phyloP scores from a whole-genome alignment of 2,888 invertebrate species.

The Schizaphis graminum region DNA sequence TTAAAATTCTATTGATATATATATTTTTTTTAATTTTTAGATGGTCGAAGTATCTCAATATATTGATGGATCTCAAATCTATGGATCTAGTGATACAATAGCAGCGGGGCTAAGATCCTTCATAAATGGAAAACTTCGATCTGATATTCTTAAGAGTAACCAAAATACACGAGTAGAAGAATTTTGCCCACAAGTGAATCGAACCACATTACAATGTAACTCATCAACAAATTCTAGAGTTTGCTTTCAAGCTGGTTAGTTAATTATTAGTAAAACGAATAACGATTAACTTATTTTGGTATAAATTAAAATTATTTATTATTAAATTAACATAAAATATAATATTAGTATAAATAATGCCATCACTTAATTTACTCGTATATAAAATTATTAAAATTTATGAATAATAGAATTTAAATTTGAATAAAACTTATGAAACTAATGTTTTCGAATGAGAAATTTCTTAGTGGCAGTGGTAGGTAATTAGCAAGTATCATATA shows the following conservation, averaged over 20 bases:
- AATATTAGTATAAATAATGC: too few species aligned
- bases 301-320: too few species aligned
- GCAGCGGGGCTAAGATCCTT: conserved; percentile 48
- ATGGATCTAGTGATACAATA: conserved; percentile 53
- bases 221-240: conserved; percentile 38
- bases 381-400: not conserved
- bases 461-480: not conserved
- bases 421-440: not conserved
- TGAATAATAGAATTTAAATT: not conserved
- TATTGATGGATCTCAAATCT: conserved; percentile 63
- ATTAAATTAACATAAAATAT: not conserved
- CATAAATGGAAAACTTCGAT: conserved; percentile 53
- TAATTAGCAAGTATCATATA: not conserved
- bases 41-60: conserved; percentile 59
- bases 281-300: too few species aligned
- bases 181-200: conserved; percentile 52
- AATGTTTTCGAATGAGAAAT: not conserved
- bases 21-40: conserved; percentile 1
- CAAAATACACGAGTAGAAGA: conserved; percentile 27
- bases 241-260: conserved; percentile 54
- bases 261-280: not conserved
- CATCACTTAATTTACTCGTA: too few species aligned
- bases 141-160: not conserved
- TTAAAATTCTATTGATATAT: not conserved
- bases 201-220: conserved; percentile 32